Evolutionary conservation across 2,888 invertebrate species (phyloP), one percentile per base, ranked within the genome.

Genomic region (Agriopis leucophaearia): DNA sequence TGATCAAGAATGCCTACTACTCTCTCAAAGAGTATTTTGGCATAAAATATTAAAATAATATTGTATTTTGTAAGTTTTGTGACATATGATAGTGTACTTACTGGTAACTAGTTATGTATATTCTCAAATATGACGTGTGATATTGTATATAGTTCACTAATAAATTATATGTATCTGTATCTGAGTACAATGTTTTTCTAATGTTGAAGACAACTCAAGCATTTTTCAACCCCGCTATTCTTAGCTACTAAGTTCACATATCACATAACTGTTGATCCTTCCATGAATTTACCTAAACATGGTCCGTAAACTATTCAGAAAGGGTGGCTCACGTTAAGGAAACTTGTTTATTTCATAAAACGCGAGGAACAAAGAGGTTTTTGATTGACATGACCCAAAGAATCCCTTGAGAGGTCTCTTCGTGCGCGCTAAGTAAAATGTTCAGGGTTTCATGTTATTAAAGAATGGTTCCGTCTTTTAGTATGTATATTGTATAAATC

Each of bases 351-450:
- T 80, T 80, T 71, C 72, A 71, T 74, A 74, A 75, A 78, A 81
- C 69, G 69, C 77, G 67, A 73, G 72, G 69, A 77, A 79, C 79
- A 82, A 83, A 85, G 82, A 85, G 84, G 76, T 80, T 83, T 82
- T 80, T 84, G 85, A 85, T 84, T 79, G 79, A 78, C 78, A 74
- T 77, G 75, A 65, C 75, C 73, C 73, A 69, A 60, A 58, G 66
- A 18, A 60, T 78, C 79, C 78, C 83, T 61, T 44, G 75, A 71
- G 84, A 73, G 68, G 61, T 48, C 57, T 58, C 64, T 55, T 71
- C 64, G 52, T 70, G 62, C 68, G 36, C 36, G 57, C 64, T 62
- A 52, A 65, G 61, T 57, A 51, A 68, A 60, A 70, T 73, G 73
- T 73, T 55, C 45, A 62, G 74, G 55, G 52, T 57, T 52, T 71